A percentile compares a stretch with the other conserved stretches of the same genome.
Evolutionary conservation across 2,113 vertebrate genomes (phyloP).

Genomic region (Rhinolophus ferrumequinum): DNA sequence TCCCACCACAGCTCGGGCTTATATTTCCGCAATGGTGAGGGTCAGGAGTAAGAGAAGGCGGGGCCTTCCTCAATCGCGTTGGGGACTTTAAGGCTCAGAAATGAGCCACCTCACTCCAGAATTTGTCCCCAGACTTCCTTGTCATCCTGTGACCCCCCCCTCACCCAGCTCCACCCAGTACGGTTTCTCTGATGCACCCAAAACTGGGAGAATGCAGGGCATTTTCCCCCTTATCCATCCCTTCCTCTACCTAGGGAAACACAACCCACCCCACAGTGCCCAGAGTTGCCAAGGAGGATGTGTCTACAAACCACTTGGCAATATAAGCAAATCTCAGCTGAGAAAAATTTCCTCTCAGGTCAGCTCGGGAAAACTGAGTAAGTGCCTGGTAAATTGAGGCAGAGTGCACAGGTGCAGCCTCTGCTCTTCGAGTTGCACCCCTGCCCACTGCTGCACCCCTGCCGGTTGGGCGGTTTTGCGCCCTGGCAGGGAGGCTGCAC

Average conservation of each 20-base stretch:
- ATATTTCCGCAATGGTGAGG: background rate
- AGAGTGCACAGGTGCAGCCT: background rate
- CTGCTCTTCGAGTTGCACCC: no score
- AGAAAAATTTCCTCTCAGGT: background rate
- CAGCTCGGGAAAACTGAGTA: background rate
- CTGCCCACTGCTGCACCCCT: background rate
- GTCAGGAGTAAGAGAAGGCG: background rate
- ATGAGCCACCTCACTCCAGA: background rate
- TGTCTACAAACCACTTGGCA: background rate
- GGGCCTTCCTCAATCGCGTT: background rate
- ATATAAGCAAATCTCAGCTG: background rate
- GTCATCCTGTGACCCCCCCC: background rate
- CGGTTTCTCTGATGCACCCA: background rate
- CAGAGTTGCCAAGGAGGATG: background rate
- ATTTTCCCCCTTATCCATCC: background rate
- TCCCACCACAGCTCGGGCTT: background rate
- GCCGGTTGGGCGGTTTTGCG: fast-evolving
- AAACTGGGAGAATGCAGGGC: background rate
- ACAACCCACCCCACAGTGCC: background rate
- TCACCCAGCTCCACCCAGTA: background rate
- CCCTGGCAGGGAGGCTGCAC: background rate
- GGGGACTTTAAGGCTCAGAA: background rate
- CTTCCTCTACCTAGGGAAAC: background rate
- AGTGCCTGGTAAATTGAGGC: conserved; percentile 19
- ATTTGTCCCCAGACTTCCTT: background rate